Base-by-base conservation (phyloP, 1,140 invertebrate genomes). In the Drosophila pseudoananassae region DNA sequence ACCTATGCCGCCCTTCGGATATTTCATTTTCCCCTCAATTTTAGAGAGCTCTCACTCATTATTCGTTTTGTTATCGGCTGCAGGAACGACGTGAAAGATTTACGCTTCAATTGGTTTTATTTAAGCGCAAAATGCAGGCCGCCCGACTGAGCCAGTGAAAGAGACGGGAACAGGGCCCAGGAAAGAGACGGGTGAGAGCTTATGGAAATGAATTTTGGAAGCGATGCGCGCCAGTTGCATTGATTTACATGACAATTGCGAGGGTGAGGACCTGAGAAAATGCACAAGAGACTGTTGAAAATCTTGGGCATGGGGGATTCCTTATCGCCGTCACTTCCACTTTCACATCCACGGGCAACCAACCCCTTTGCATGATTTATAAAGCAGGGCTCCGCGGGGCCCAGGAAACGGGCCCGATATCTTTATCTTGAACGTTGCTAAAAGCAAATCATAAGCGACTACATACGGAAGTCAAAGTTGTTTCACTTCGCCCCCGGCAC, bases 91-190 rank as follows among this genome's bases (percentile, higher is more conserved):
- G 74, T 85, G 78, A 76, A 78, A 85, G 82, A 87, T 85, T 85
- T 82, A 87, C 78, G 82, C 82, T 85, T 85, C 82, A 78, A 85
- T 87, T 87, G 82, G 78, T 82, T 85, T 85, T 68, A 57, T 78
- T 87, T 78, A 82, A 78, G 83, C 82, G 77, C 51, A 65, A 85
- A 87, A 87, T 81, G 82, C 78, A 75, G 82, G 74, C 74, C 64
- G 51, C 33, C 40, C 17, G 40, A 56, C 5, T 25, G 17, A 68
- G 40, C 33, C 27, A 8, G 36, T 8, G 17, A 53, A 27, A 36
- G 29, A 40, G 36, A 49, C 33, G 15, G 43, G 17, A 8, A n/a
- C 33, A 12, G 15, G 33, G 23, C 1, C 47, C 40, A 3, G 14
- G 51, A 27, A 45, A 14, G 47, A 17, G 10, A 23, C 15, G 14